Evolutionary conservation across 2,113 vertebrate species (phyloP).

Genomic region (Myocastor coypus): DNA sequence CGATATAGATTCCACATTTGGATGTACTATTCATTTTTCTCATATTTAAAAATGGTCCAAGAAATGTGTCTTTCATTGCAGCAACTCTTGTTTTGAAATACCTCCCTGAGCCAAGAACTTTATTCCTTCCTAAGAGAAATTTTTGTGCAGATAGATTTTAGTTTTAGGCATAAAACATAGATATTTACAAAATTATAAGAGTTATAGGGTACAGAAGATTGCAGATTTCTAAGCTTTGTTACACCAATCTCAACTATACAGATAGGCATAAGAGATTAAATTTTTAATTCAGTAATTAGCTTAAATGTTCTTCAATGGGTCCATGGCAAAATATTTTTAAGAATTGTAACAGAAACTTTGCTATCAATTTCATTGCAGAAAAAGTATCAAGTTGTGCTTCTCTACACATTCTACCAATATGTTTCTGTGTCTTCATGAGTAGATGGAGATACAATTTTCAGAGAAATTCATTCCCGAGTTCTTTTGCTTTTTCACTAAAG

Average conservation of each 20-base stretch:
- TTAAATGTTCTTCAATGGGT: constrained; percentile 37
- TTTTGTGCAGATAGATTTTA: constrained; percentile 72
- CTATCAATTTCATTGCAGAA: constrained; percentile 17
- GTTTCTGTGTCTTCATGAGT: constrained; percentile 67
- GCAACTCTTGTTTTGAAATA: constrained; percentile 78
- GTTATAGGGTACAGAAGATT: constrained; percentile 50
- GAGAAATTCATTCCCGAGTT: constrained; percentile 77
- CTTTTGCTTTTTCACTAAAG: constrained; percentile 67
- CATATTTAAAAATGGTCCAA: constrained; percentile 81
- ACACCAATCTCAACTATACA: constrained; percentile 47
- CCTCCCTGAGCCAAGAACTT: constrained; percentile 75
- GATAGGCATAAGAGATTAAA: constrained; percentile 45
- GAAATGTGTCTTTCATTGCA: constrained; percentile 81
- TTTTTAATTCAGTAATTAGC: constrained; percentile 35
- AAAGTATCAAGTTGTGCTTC: constrained; percentile 25
- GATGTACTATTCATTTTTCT: constrained; percentile 83
- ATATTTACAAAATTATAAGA: constrained; percentile 61
- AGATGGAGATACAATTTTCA: constrained; percentile 57
- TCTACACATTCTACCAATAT: constrained; percentile 58
- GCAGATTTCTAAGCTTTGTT: constrained; percentile 49
- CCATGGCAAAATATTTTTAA: constrained; percentile 41
- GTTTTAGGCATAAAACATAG: constrained; percentile 71
- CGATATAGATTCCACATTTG: constrained; percentile 80
- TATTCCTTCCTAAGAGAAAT: constrained; percentile 72
- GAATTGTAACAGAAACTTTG: constrained; percentile 46